Evolutionary conservation across 2,888 invertebrate genomes (phyloP).

Genomic region (Pherbina coryleti): DNA sequence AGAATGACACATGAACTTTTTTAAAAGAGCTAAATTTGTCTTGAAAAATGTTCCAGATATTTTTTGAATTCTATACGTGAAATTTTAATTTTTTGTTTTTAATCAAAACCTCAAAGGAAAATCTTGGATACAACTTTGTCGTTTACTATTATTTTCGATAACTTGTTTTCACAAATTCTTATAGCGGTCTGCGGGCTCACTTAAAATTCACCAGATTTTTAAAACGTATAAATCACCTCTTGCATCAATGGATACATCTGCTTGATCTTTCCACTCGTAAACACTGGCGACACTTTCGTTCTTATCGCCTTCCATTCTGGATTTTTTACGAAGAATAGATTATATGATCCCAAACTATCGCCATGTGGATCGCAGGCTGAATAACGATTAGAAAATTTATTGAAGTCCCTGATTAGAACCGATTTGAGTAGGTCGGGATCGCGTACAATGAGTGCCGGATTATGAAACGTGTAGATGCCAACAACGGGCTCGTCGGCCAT

Average conservation of each 20-base stretch:
- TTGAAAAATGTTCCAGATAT: no score
- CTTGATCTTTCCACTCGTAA: slow-evolving; percentile 65
- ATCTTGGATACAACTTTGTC: no score
- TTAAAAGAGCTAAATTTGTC: no score
- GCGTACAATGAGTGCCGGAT: slow-evolving; percentile 67
- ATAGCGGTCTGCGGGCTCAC: background rate
- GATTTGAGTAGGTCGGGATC: slow-evolving; percentile 69
- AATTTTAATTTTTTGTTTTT: no score
- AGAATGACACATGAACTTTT: no score
- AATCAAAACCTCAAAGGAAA: no score
- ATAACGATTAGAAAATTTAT: slow-evolving; percentile 63
- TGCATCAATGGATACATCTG: slow-evolving; percentile 62
- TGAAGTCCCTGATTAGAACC: slow-evolving; percentile 69
- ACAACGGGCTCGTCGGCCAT: slow-evolving; percentile 54
- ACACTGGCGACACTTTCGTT: slow-evolving; percentile 69
- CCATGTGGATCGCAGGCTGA: slow-evolving; percentile 56
- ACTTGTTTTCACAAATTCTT: no score
- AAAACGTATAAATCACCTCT: slow-evolving; percentile 43
- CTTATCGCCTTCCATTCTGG: slow-evolving; percentile 69
- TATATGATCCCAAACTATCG: slow-evolving; percentile 67
- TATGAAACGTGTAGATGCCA: slow-evolving; percentile 69
- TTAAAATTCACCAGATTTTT: background rate
- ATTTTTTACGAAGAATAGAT: slow-evolving; percentile 69
- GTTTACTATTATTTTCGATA: no score
- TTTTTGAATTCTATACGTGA: no score